These are phyloP conservation scores for Griposia aprilina DNA, from an alignment of 2,888 invertebrate genomes.

Conservation along the genomic window DNA sequence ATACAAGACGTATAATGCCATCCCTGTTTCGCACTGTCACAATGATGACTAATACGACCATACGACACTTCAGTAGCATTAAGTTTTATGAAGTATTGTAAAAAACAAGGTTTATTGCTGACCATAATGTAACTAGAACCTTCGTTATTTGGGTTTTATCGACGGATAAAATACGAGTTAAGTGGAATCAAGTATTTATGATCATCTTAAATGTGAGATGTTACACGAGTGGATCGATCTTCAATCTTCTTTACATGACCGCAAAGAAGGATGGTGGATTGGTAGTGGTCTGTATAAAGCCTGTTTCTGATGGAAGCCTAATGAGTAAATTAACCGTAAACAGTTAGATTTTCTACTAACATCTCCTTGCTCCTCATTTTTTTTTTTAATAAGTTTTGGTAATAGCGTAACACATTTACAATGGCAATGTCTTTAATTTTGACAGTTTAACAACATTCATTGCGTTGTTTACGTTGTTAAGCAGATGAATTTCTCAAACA, in stretches of 20 bases:
- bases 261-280: background rate
- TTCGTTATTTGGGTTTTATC: conserved; percentile 30
- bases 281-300: background rate
- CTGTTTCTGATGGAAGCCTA: background rate
- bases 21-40: conserved; percentile 14
- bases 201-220: conserved; percentile 16
- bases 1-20: background rate
- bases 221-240: background rate
- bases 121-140: background rate
- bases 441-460: background rate
- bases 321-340: too few species aligned
- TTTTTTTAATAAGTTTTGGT: too few species aligned
- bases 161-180: conserved; percentile 15
- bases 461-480: background rate
- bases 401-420: background rate
- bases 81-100: conserved; percentile 35
- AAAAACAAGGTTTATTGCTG: conserved; percentile 38
- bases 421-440: background rate
- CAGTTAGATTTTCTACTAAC: too few species aligned
- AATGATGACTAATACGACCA: background rate
- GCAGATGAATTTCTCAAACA: background rate
- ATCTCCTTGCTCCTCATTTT: too few species aligned
- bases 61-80: conserved; percentile 19
- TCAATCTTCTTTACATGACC: background rate
- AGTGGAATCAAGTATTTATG: conserved; percentile 22